Base-by-base conservation (phyloP, 92 coral and sea anemone species). In the Phenganax subtilis region DNA sequence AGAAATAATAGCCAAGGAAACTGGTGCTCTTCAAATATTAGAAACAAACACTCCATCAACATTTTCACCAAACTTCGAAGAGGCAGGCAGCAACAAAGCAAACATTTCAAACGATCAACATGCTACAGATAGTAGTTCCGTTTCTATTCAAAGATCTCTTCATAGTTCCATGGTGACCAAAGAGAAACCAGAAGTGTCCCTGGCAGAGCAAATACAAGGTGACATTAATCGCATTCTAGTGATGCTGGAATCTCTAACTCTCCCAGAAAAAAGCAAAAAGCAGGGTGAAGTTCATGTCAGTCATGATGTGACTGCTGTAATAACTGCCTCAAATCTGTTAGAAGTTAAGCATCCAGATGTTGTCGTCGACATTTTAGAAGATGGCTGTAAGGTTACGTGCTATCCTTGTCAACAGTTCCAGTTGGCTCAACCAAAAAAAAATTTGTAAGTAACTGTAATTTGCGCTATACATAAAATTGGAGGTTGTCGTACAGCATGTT, bases 331-430 rank as follows among this genome's bases (percentile, higher is more conserved):
- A 77, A 77, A 77, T 59, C 69, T 77, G 52, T 77, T 77, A 77
- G 81, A 77, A 27, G 57, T 73, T 73, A 73, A 73, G 28, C 77
- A 77, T 47, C 81, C 69, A 8, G 81, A 77, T 47, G 55, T 77
- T 77, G 52, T 28, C 37, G 69, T 77, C 12, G 81, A 77, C 52
- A 77, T 77, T 27, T 47, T 77, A 27, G 81, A 77, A 58, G 81
- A 77, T 77, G 81, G 81, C 11, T 77, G 81, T 77, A 77, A 62
- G 82, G 82, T 77, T 31, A 77, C 82, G 30, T 77, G 82, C 57
- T 44, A 77, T 57, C 54, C 82, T 9, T 77, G 72, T 77, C 82
- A 77, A 59, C 82, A 77, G 57, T 77, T 29, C 52, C 82, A 77
- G 82, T 77, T 77, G 27, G 54, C 71, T 12, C 82, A 77, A 37